A percentile compares a stretch with the other conserved stretches of the same genome.
Evolutionary conservation across 2,113 vertebrate genomes (phyloP).

Genomic region (Manacus vitellinus): DNA sequence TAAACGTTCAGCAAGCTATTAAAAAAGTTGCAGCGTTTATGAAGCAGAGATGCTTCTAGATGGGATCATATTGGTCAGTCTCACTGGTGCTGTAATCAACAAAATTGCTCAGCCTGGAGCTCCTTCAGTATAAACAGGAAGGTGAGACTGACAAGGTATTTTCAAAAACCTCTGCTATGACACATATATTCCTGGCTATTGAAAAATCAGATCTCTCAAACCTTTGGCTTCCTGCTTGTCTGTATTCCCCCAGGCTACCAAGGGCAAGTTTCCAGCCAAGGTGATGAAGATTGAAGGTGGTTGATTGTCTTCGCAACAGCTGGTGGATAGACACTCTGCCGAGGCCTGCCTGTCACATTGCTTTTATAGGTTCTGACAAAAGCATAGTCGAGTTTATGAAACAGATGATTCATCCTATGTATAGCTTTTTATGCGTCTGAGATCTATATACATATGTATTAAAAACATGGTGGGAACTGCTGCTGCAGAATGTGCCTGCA

Average conservation of each 20-base stretch:
- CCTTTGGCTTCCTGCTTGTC: background rate
- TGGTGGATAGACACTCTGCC: slow-evolving; percentile 3
- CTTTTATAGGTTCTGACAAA: slow-evolving; percentile 49
- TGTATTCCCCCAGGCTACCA: background rate
- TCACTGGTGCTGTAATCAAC: background rate
- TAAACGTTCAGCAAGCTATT: background rate
- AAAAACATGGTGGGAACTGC: background rate
- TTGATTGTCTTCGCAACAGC: slow-evolving; percentile 12
- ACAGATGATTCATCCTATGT: slow-evolving; percentile 29
- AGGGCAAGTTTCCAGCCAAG: background rate
- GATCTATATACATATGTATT: slow-evolving; percentile 24
- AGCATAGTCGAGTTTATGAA: slow-evolving; percentile 26
- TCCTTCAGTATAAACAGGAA: background rate
- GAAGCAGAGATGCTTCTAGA: background rate
- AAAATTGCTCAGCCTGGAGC: background rate
- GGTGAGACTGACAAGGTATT: background rate
- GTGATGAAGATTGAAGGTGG: background rate
- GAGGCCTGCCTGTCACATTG: slow-evolving; percentile 32
- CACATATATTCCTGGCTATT: background rate
- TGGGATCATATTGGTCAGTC: background rate
- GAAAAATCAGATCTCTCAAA: slow-evolving; percentile 27
- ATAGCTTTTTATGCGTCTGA: slow-evolving; percentile 1
- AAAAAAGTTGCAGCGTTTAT: background rate
- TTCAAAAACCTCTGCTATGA: background rate
- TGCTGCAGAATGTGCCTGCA: background rate